Conservation (phyloP, 2,113 vertebrate species). For the Hylia prasina region DNA sequence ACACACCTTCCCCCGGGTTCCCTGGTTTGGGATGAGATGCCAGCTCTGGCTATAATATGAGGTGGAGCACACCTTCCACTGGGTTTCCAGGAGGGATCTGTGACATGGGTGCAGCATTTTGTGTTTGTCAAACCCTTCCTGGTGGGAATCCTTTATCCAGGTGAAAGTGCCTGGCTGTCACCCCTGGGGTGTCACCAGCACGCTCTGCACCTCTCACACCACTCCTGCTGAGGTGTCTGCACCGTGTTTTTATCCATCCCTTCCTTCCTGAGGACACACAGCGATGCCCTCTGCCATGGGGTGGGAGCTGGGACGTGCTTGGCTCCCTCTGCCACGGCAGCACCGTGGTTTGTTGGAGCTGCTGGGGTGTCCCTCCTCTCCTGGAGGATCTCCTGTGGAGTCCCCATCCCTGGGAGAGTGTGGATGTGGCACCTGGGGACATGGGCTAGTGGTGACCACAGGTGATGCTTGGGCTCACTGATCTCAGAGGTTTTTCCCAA, state of each 20-base stretch:
- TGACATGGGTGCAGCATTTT: rapidly evolving
- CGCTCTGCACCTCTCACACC: rapidly evolving
- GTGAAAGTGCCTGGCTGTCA: neutral
- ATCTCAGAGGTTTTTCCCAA: neutral
- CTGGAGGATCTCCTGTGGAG: neutral
- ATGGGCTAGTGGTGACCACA: neutral
- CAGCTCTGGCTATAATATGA: neutral
- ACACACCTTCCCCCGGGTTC: neutral
- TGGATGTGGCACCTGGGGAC: neutral
- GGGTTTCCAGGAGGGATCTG: neutral
- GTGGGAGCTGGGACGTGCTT: rapidly evolving
- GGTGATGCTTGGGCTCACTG: rapidly evolving
- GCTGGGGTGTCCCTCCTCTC: neutral
- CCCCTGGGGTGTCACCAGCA: neutral
- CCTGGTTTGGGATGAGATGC: neutral
- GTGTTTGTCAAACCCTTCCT: neutral
- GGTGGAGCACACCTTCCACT: neutral
- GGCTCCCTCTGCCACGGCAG: neutral
- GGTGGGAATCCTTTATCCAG: rapidly evolving
- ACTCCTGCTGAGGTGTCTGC: neutral
- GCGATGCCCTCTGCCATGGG: rapidly evolving
- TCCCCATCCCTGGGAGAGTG: neutral
- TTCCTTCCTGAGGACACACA: neutral
- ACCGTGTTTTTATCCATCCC: neutral
- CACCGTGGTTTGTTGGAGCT: neutral